Evolutionary conservation across 2,888 invertebrate genomes (phyloP), one percentile per base, ranked within the genome.

Genomic region (Brachypterus glaber): DNA sequence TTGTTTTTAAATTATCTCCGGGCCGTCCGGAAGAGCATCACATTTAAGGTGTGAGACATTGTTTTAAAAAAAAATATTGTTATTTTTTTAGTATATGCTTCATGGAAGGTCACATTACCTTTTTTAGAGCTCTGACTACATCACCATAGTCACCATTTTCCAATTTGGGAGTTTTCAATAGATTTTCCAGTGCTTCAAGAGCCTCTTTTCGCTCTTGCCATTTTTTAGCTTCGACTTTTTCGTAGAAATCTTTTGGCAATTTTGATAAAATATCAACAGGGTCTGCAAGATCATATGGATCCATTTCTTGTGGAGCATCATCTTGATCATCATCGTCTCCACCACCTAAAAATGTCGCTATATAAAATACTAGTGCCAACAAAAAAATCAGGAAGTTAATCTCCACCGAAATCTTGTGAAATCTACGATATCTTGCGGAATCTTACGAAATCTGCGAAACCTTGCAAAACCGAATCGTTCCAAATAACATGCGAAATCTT

Each of bases 191-290:
- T 0, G 73, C 71, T 51, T 96, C 96, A 9, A 98, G 63, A 0
- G 85, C 84, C 59, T 96, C 95, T 59, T 93, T 95, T 17, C 98
- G 72, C 39, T 96, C 90, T 58, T 90, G 90, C 98, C 95, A 98
- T 58, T 92, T 96, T 64, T 91, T 95, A 0, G 88, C 88, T 54
- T 97, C 92, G 3, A 89, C 62, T 62, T 93, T 89, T 3, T 95
- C 93, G 59, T 83, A 92, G 64, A 96, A 97, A 64, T 96, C 92
- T 67, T 91, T 90, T 0, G 96, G 93, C 21, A 98, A 66, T 60
- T 91, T 88, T 0, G 89, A 82, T 1, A 97, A 63, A 48, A 98
- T 88, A 58, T 98, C 93, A 31, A 93, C 91, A 0, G 96, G 87
- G 51, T 89, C 87, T 17, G 95, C 64, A 1, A 95, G 68, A 38